Percentiles rank a stretch among this genome's conserved stretches.
phyloP scores from a whole-genome alignment of 2,888 invertebrate species.

The Protophormia terraenovae region DNA sequence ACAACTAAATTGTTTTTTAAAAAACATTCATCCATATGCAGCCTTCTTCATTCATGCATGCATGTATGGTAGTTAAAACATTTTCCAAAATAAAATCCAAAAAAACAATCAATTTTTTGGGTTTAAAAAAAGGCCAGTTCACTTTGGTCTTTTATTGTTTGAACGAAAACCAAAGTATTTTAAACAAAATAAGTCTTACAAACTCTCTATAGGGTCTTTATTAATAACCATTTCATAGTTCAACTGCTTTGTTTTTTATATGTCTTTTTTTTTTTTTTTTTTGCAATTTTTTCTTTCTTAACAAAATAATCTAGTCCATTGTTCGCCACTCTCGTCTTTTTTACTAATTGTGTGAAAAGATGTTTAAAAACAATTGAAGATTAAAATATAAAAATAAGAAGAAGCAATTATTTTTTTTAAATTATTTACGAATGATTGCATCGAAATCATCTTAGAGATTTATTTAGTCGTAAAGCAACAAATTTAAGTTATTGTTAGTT shows the following conservation, averaged over 20 bases:
- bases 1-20: slow-evolving; percentile 56
- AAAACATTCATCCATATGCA: neutral
- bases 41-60: slow-evolving; percentile 3
- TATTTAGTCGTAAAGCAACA: neutral
- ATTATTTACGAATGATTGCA: slow-evolving; percentile 47
- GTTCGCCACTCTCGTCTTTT: neutral
- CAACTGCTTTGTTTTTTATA: slow-evolving; percentile 28
- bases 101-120: slow-evolving; percentile 6
- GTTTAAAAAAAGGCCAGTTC: slow-evolving; percentile 26
- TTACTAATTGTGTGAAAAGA: slow-evolving; percentile 64
- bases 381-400: slow-evolving; percentile 40
- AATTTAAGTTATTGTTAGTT: too few relatives aligned
- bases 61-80: neutral
- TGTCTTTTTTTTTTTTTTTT: slow-evolving; percentile 31
- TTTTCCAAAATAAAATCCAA: slow-evolving; percentile 12
- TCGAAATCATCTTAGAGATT: slow-evolving; percentile 28
- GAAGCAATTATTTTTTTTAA: slow-evolving; percentile 5
- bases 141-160: slow-evolving; percentile 28
- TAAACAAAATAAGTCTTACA: slow-evolving; percentile 3
- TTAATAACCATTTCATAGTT: slow-evolving; percentile 51
- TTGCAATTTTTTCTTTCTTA: neutral
- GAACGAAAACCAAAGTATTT: slow-evolving; percentile 44
- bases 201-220: neutral
- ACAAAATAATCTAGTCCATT: slow-evolving; percentile 23
- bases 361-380: slow-evolving; percentile 46